Percentiles rank a stretch among this genome's conserved stretches.
These are phyloP conservation scores for Archegozetes longisetosus DNA, from an alignment of 1,140 invertebrate species.

Conservation along the genomic window DNA sequence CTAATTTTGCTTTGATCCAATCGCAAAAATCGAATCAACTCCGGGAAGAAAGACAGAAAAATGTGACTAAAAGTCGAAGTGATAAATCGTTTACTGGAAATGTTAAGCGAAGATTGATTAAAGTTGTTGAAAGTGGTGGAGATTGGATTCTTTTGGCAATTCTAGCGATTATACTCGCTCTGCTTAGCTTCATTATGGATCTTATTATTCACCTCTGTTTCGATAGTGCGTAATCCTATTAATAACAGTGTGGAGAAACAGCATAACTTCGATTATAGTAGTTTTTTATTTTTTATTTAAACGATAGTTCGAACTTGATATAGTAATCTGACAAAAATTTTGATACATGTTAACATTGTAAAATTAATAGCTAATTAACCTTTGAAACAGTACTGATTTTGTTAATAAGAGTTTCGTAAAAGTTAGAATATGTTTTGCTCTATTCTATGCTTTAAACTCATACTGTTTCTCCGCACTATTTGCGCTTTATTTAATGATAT, in stretches of 20 bases:
- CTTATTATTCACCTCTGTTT: constrained; percentile 10
- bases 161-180: constrained; percentile 84
- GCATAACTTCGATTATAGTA: too few relatives aligned
- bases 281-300: too few relatives aligned
- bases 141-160: constrained; percentile 65
- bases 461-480: too few relatives aligned
- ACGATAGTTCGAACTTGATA: too few relatives aligned
- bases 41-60: background rate
- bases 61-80: background rate
- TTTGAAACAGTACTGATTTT: too few relatives aligned
- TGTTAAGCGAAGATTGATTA: background rate
- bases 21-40: constrained; percentile 1
- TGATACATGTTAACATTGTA: too few relatives aligned
- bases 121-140: background rate
- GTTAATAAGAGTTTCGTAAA: too few relatives aligned
- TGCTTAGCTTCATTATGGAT: constrained; percentile 90
- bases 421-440: too few relatives aligned
- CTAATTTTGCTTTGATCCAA: constrained; percentile 7
- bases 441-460: too few relatives aligned
- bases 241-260: constrained; percentile 61
- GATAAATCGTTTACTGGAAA: background rate
- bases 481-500: too few relatives aligned
- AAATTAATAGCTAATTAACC: too few relatives aligned
- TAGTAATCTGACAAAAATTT: too few relatives aligned
- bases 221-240: constrained; percentile 64